Evolutionary conservation across 2,113 vertebrate genomes (phyloP), one percentile per base, ranked within the genome.

Genomic region (Recurvirostra avosetta): DNA sequence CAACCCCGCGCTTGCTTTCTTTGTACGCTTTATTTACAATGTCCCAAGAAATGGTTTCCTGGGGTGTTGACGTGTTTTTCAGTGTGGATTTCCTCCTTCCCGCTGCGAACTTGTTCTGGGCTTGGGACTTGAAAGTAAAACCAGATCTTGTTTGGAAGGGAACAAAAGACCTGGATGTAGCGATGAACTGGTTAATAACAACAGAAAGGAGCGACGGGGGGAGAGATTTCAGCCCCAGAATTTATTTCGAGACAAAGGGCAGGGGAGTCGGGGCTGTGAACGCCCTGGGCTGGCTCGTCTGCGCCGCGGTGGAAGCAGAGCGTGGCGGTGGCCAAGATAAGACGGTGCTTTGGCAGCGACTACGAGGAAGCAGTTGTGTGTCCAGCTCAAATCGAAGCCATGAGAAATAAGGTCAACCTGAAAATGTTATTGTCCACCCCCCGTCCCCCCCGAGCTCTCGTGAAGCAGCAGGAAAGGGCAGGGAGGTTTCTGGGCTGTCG

Each of bases 81-180:
- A 5, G 53, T 1, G 12, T 89, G 90, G 59, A 77, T 96, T 97
- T 96, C 96, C 96, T 96, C 78, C 84, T 86, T 58, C 75, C 32
- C 8, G 0, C 78, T 19, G n/a, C 2, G 36, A 65, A 12, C 75
- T 63, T 6, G 22, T 14, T 63, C 67, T 52, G 23, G 36, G 56
- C 40, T 68, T 4, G 26, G 47, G 32, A 59, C 71, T 86, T 50
- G 50, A 77, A 86, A 96, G 22, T 55, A 45, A 95, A 93, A 55
- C 4, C 4, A 62, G 40, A 5, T 53, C 58, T 70, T 41, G 74
- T 76, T 29, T 58, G 87, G 62, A 66, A 40, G 4, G 50, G 47
- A 73, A 58, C 29, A 53, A 65, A 67, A 65, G 88, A 3, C 8
- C 13, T 25, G 71, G 85, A 23, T 6, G 45, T 15, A 26, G 78